Base-by-base conservation (phyloP, 2,113 vertebrate genomes). In the Zapornia atra region DNA sequence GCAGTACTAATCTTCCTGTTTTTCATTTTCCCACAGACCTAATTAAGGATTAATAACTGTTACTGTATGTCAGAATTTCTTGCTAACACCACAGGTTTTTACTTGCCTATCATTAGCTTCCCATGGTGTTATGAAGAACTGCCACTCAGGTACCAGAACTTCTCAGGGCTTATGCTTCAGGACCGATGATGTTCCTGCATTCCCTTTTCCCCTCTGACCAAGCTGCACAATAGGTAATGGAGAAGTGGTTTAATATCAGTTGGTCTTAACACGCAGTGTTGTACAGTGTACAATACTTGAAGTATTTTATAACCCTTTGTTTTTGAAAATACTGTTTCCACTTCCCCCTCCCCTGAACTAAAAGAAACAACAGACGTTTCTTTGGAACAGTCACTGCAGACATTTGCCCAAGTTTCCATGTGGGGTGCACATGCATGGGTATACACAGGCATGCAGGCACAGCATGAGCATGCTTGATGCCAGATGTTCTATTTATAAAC, bases 381-480 rank as follows among this genome's bases (percentile, higher is more conserved):
- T 48, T 50, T 40, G 33, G 21, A 57, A 25, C 25, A 38, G 22
- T 48, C 54, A 21, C 29, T 54, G 40, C 21, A 1, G 6, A 38
- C 12, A n/a, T 17, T 44, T 28, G 18, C 33, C 4, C 44, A 65
- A 8, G 21, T 28, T 64, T 40, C 38, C 22, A 34, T 36, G 42
- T 2, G 0, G 31, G 53, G 36, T 59, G 20, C 61, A 19, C 0
- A 0, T 26, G 13, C 24, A 14, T 5, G 9, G 33, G 17, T 59
- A 6, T 5, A 60, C 1, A 1, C 8, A 12, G 70, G 17, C 3
- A 12, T 4, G 8, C 19, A 59, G 40, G 40, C 2, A 6, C 10
- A 34, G 40, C 6, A 2, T 0, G 0, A 75, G 22, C 1, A 1
- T 5, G 1, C 9, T 69, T n/a, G 38, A 51, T 36, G 34, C 25